Conservation (phyloP, 1,140 invertebrate species). For the Drepana arcuata region DNA sequence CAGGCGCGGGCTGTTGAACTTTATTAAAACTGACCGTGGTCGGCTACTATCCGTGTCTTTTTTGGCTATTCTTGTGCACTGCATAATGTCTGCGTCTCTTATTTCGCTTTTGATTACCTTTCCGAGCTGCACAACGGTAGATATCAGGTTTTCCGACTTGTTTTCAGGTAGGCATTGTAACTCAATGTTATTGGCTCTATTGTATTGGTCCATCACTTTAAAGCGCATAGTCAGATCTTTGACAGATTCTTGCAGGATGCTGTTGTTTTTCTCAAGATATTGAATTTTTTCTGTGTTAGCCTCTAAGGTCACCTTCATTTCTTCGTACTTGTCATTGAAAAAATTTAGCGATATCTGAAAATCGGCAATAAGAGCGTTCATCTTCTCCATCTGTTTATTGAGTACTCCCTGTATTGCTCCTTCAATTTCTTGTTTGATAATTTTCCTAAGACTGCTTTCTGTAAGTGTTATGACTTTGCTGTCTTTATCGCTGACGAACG, state of each 20-base stretch:
- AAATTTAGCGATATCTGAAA: neutral
- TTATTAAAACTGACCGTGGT: too few species aligned
- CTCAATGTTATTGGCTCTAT: neutral
- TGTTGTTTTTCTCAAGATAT: neutral
- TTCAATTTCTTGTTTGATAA: neutral
- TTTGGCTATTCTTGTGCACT: neutral
- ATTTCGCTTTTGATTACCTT: neutral
- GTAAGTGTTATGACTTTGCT: too few species aligned
- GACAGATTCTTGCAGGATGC: neutral
- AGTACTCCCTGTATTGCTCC: neutral
- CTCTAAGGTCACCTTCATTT: neutral
- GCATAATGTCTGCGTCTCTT: neutral
- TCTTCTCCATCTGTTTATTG: neutral
- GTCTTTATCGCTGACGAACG: too few species aligned
- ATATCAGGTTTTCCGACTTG: neutral
- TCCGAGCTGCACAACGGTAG: neutral
- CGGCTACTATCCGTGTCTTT: neutral
- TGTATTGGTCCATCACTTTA: neutral
- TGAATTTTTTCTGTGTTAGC: neutral
- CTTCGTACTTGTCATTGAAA: neutral
- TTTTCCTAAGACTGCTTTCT: neutral
- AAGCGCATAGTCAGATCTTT: neutral
- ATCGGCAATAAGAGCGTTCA: neutral
- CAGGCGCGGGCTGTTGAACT: too few species aligned
- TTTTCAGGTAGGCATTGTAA: neutral